Base-by-base conservation (phyloP, 1,140 invertebrate genomes). In the Portunus trituberculatus region DNA sequence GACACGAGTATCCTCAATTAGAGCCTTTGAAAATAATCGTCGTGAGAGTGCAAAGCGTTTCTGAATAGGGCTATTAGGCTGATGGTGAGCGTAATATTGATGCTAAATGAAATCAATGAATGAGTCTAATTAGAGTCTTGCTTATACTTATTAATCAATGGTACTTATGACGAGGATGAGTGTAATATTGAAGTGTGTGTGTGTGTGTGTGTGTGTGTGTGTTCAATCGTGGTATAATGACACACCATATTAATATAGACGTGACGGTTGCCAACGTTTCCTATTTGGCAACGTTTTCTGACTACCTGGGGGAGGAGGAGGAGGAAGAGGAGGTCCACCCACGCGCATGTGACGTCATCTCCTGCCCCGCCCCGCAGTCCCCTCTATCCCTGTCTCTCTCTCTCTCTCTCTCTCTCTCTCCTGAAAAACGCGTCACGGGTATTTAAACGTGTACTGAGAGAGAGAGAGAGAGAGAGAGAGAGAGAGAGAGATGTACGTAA, bases 391-490 rank as follows among this genome's bases (percentile, higher is more conserved):
- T 32, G 8, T 29, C 88, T 31, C 88, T 46, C 14, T 89, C 39
- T 45, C 32, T 89, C 32, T 14, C 87, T 45, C 87, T 28, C 32
- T 89, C n/a, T 12, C 12, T 52, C 48, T 20, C 45, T 90, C 45
- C 31, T 46, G 39, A 90, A 28, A 48, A 52, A 90, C 88, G 25
- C n/a, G 88, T 39, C 48, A 52, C 25, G 88, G 12, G 16, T 28
- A 88, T 45, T 31, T 88, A 88, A 59, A 59, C 52, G 52, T 59
- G 25, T 88, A 88, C 25, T 88, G 46, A 88, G 46, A 31, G 87
- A 88, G 32, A 76, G 67, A 76, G 20, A 12, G 52, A 59, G 20
- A 59, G 52, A 59, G 52, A n/a, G 52, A 59, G 52, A 59, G 52
- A 20, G 52, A 59, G 52, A 59, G 52, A 59, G 52, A 39, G 39